These are phyloP conservation scores for Drosophila ogumai DNA, from an alignment of 1,140 invertebrate species.

Conservation along the genomic window DNA sequence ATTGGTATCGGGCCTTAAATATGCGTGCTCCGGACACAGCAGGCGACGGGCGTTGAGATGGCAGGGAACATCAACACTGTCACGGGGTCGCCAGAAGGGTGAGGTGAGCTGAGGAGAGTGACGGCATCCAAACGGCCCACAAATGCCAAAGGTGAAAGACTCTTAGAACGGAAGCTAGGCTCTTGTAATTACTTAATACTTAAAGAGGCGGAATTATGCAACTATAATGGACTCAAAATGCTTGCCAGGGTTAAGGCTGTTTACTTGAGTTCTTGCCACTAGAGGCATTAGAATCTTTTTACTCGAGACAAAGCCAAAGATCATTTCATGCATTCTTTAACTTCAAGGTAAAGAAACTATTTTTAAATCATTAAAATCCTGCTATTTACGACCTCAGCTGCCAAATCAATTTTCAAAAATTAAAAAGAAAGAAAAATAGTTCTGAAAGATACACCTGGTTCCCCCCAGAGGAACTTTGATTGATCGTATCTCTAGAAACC, in stretches of 20 bases:
- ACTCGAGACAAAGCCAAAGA: not conserved
- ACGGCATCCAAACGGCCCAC: conserved; percentile 17
- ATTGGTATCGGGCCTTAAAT: conserved; percentile 79
- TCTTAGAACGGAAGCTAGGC: conserved; percentile 24
- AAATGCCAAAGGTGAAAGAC: conserved; percentile 26
- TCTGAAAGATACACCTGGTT: conserved; percentile 7
- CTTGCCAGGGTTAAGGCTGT: not conserved
- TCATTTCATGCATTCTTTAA: not conserved
- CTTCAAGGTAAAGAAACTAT: not conserved
- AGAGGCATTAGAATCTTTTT: not conserved
- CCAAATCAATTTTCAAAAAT: not conserved
- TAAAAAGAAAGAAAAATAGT: not conserved
- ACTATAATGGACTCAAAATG: conserved; percentile 7
- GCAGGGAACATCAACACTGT: conserved; percentile 30
- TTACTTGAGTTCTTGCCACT: not conserved
- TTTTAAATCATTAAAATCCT: not conserved
- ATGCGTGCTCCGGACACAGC: conserved; percentile 60
- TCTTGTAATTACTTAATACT: conserved; percentile 20
- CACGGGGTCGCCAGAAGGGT: conserved; percentile 21
- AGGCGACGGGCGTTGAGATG: conserved; percentile 19
- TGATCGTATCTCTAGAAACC: conserved; percentile 28
- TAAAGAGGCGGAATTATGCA: conserved; percentile 11
- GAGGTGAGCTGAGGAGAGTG: conserved; percentile 1
- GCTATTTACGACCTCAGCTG: not conserved
- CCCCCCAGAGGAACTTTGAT: conserved; percentile 21